Evolutionary conservation across 2,113 vertebrate genomes (phyloP).

Genomic region (Progne subis): DNA sequence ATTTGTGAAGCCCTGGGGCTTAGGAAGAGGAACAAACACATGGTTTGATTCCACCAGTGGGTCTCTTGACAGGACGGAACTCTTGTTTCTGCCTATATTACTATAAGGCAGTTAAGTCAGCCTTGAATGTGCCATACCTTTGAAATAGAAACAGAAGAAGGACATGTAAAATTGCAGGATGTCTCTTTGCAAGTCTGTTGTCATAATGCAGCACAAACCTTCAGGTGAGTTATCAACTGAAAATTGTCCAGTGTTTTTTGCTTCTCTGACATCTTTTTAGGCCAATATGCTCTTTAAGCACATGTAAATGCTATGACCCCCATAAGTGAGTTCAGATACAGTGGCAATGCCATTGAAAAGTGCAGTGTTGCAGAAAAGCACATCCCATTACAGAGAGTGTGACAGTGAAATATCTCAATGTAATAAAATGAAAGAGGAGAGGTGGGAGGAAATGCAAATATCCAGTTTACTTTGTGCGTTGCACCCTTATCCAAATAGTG

Average conservation of each 20-base stretch:
- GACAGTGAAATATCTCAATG: neutral
- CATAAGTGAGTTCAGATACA: neutral
- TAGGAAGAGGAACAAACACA: neutral
- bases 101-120: neutral
- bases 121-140: neutral
- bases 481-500: neutral
- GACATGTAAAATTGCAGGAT: neutral
- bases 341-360: neutral
- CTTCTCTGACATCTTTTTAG: neutral
- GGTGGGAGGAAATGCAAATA: neutral
- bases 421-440: neutral
- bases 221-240: rapidly evolving
- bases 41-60: neutral
- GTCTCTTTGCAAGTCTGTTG: neutral
- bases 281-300: neutral
- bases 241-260: neutral
- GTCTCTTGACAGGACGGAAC: neutral
- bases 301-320: neutral
- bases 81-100: neutral
- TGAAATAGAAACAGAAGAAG: neutral
- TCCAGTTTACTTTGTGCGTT: neutral
- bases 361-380: neutral
- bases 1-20: neutral
- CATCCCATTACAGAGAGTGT: neutral
- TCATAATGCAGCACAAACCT: neutral